phyloP scores from a whole-genome alignment of 35 echinoderm and acorn worm species.

The Ophioderma brevispina region DNA sequence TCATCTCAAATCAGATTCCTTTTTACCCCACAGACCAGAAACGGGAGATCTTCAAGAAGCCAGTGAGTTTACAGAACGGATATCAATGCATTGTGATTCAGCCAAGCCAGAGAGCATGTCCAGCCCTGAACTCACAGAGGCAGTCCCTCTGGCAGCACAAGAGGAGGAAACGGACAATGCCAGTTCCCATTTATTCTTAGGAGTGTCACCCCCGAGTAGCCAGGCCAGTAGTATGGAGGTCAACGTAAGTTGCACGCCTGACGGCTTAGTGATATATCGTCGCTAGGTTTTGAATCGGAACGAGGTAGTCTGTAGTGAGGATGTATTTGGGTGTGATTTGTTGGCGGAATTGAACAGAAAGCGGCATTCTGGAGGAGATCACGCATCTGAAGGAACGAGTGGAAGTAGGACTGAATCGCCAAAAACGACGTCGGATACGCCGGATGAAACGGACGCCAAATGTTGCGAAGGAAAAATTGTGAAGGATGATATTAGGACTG shows the following conservation, averaged over 20 bases:
- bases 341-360: neutral
- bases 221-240: conserved; percentile 50
- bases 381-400: neutral
- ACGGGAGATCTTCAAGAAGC: conserved; percentile 79
- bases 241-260: conserved; percentile 32
- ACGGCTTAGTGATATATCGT: conserved; percentile 43
- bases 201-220: conserved; percentile 31
- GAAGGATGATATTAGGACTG: neutral
- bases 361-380: neutral
- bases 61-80: neutral
- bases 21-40: conserved; percentile 54
- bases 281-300: conserved; percentile 34
- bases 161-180: conserved; percentile 8
- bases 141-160: neutral
- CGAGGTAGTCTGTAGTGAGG: conserved; percentile 30
- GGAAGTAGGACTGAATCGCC: neutral
- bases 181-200: conserved; percentile 52
- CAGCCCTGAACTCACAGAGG: conserved; percentile 66
- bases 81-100: neutral
- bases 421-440: neutral
- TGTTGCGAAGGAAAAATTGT: too few species aligned
- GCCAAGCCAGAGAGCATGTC: conserved; percentile 53
- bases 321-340: neutral
- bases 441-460: neutral
- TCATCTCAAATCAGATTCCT: too few species aligned